phyloP scores from a whole-genome alignment of 2,113 vertebrate genomes.

The Dendrocopos noguchii region DNA sequence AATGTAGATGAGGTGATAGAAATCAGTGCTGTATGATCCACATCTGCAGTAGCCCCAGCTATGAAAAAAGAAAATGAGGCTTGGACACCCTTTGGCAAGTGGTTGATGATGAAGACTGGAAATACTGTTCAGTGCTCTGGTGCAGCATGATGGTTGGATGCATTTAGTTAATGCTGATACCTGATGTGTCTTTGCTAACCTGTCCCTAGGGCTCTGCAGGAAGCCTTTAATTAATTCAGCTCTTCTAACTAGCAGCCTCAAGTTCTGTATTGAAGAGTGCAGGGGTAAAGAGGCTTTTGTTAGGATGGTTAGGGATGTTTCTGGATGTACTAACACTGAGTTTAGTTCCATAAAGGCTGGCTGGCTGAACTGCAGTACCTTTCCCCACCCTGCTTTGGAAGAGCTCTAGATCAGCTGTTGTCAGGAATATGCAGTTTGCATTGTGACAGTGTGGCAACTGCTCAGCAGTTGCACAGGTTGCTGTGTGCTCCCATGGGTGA shows the following conservation, averaged over 20 bases:
- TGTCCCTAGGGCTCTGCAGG: not conserved
- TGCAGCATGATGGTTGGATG: not conserved
- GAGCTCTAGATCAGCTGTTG: not conserved
- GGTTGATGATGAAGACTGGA: not conserved
- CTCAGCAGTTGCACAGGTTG: not conserved
- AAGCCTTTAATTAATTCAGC: not conserved
- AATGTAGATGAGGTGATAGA: not conserved
- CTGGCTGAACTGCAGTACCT: not conserved
- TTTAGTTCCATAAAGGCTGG: not conserved
- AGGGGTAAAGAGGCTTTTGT: not conserved
- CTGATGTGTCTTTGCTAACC: not conserved
- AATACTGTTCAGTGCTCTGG: not conserved
- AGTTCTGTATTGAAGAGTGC: not conserved
- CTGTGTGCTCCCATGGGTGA: not conserved
- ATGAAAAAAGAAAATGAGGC: not conserved
- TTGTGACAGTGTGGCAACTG: not conserved
- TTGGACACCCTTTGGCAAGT: not conserved
- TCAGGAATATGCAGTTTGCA: not conserved
- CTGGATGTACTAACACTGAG: not conserved
- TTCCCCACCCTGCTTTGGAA: not conserved
- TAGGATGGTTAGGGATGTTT: not conserved
- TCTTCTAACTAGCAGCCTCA: not conserved
- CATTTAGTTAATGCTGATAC: not conserved
- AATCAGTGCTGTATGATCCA: not conserved
- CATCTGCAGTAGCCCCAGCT: not conserved